Conservation (phyloP, 2,888 invertebrate species). For the Trissoscelio sp. region DNA sequence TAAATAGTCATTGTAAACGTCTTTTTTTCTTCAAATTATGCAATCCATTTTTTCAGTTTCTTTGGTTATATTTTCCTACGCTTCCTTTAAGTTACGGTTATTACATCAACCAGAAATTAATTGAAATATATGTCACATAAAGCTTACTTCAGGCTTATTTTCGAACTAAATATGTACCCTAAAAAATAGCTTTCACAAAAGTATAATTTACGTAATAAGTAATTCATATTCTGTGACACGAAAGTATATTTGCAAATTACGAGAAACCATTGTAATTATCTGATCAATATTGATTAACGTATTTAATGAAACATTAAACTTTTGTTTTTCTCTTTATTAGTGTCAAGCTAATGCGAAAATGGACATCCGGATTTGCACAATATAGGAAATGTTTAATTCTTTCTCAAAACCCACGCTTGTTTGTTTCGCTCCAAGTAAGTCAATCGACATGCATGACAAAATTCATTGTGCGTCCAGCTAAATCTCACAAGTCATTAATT, state of each 20-base stretch:
- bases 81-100: no score
- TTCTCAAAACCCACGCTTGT: conserved; percentile 49
- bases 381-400: conserved; percentile 63
- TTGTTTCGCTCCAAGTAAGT: conserved; percentile 63
- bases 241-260: no score
- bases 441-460: conserved; percentile 65
- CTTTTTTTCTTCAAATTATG: conserved; percentile 31
- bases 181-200: no score
- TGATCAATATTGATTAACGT: conserved; percentile 22
- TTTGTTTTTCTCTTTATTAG: conserved; percentile 21
- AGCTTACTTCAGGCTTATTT: no score
- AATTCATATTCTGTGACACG: no score
- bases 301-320: conserved; percentile 52
- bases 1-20: conserved; percentile 30
- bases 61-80: no score
- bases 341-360: conserved; percentile 25
- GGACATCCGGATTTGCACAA: conserved; percentile 61
- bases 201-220: no score
- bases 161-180: no score
- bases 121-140: no score
- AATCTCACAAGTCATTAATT: conserved; percentile 40
- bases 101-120: no score
- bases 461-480: conserved; percentile 35
- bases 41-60: conserved; percentile 35
- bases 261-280: not conserved